Percentiles rank a stretch among this genome's conserved stretches.
Evolutionary conservation across 37 sponge, comb jelly and placozoan species (phyloP).

Genomic region (Beroe forskalii): DNA sequence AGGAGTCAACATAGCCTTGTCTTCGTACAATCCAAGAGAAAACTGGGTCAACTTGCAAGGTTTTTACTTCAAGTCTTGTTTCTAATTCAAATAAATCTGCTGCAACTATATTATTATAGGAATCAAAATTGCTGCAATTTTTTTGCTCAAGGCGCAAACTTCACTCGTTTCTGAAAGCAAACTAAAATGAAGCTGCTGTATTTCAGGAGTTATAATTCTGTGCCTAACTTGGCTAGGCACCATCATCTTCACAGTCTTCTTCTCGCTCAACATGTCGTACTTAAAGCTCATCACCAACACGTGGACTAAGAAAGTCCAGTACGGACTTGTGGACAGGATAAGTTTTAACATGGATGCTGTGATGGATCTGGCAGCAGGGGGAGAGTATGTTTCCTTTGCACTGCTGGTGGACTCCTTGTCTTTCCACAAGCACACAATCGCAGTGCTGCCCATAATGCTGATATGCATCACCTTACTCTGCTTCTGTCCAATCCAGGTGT

Average conservation of each 20-base stretch:
- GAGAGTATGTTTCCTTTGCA: background rate
- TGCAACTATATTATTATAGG: too few species aligned
- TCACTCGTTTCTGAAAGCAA: too few species aligned
- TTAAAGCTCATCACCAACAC: background rate
- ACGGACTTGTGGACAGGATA: conserved; percentile 1
- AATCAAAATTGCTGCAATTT: too few species aligned
- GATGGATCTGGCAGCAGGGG: background rate
- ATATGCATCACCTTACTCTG: background rate
- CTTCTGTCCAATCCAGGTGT: conserved; percentile 44
- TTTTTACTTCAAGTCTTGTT: too few species aligned
- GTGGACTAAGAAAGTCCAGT: background rate
- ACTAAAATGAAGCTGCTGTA: too few species aligned
- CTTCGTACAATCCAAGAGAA: conserved; percentile 58
- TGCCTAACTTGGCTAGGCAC: conserved; percentile 16
- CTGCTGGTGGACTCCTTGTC: conserved; percentile 38
- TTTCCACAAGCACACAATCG: conserved; percentile 47
- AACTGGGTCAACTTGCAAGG: conserved; percentile 64
- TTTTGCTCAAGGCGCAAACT: too few species aligned
- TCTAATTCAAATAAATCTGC: too few species aligned
- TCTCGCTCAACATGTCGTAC: background rate
- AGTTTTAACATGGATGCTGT: background rate
- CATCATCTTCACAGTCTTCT: conserved; percentile 28
- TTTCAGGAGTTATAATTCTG: conserved; percentile 22
- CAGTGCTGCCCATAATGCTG: conserved; percentile 31
- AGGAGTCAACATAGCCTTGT: conserved; percentile 50